phyloP scores from a whole-genome alignment of 2,113 vertebrate species.

The Astur gentilis region DNA sequence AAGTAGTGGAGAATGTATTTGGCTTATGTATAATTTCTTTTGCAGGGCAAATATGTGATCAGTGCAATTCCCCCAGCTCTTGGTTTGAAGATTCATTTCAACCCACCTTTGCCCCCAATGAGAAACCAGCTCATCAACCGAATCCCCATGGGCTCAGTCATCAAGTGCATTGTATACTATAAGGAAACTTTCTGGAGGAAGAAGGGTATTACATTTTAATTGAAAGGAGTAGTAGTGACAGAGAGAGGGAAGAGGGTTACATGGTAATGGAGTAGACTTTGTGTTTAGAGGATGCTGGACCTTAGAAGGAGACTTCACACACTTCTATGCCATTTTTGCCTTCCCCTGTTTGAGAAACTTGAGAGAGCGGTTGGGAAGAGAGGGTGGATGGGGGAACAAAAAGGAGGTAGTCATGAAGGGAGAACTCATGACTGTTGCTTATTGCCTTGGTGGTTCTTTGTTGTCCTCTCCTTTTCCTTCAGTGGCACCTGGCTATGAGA shows the following conservation, averaged over 20 bases:
- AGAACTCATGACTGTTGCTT: neutral
- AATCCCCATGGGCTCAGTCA: slow-evolving; percentile 94
- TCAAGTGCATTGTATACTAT: slow-evolving; percentile 98
- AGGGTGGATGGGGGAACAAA: neutral
- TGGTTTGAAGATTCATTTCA: slow-evolving; percentile 92
- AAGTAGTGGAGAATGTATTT: neutral
- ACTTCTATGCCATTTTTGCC: neutral
- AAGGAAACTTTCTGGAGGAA: slow-evolving; percentile 95
- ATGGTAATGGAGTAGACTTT: neutral
- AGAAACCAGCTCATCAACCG: slow-evolving; percentile 93
- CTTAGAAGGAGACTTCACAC: neutral
- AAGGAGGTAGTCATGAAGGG: neutral
- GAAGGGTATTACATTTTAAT: slow-evolving; percentile 76
- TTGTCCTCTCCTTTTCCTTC: neutral
- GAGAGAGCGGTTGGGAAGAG: neutral
- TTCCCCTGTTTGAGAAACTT: neutral
- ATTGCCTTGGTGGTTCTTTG: neutral
- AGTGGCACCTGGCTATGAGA: neutral
- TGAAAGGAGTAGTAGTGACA: neutral
- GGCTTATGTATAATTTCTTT: slow-evolving; percentile 33
- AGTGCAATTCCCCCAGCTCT: slow-evolving; percentile 85
- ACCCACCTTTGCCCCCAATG: slow-evolving; percentile 86
- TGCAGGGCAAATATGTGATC: slow-evolving; percentile 88
- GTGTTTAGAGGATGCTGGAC: neutral
- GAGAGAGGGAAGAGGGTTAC: neutral